Conservation (phyloP, 1,140 invertebrate genomes). For the Cotesia vestalis region DNA sequence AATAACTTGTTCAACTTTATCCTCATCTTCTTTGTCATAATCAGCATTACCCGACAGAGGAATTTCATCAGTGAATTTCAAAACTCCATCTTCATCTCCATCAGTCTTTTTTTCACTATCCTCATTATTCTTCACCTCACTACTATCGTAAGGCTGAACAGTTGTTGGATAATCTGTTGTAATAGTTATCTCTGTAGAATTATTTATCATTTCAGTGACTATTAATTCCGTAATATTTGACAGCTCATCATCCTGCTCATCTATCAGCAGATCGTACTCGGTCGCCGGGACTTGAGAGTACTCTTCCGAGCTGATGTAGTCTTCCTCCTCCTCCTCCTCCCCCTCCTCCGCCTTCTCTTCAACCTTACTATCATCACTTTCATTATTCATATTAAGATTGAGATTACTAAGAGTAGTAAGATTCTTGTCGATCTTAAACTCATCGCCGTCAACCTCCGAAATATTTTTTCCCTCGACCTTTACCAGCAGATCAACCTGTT, state of each 20-base stretch:
- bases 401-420: too few species aligned
- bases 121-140: slow-evolving; percentile 8
- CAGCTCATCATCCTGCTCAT: too few species aligned
- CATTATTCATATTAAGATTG: too few species aligned
- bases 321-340: too few species aligned
- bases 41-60: slow-evolving; percentile 50
- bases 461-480: too few species aligned
- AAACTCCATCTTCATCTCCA: slow-evolving; percentile 61
- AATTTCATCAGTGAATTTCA: slow-evolving; percentile 65
- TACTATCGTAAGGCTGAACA: neutral
- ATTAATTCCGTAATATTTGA: neutral
- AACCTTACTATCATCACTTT: too few species aligned
- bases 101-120: slow-evolving; percentile 43
- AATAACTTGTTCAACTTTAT: slow-evolving; percentile 17
- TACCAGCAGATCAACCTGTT: too few species aligned
- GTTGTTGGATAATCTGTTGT: slow-evolving; percentile 27
- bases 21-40: slow-evolving; percentile 31
- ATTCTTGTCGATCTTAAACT: too few species aligned
- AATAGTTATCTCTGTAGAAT: slow-evolving; percentile 18
- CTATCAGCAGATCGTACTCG: too few species aligned
- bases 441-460: too few species aligned
- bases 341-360: too few species aligned
- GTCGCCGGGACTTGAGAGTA: too few species aligned
- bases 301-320: neutral
- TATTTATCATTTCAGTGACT: slow-evolving; percentile 9